Evolutionary conservation across 2,797 vertebrate genomes (phyloP).

Genomic region (Silurus aristotelis): DNA sequence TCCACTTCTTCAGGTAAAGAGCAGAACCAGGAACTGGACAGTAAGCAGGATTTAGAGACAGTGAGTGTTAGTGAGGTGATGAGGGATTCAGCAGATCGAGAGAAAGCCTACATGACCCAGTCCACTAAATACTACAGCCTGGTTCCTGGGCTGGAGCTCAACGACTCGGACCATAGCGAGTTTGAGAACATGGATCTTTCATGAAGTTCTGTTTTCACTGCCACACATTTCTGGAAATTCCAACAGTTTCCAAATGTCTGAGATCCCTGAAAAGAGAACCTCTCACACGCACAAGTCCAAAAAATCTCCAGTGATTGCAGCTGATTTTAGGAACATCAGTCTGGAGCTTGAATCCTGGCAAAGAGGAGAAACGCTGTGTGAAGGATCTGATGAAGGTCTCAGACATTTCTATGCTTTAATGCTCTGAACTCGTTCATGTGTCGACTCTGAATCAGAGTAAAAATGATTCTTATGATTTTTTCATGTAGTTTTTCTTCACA

Average conservation of each 20-base stretch:
- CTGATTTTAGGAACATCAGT: background rate
- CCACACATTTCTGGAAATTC: background rate
- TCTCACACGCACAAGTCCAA: background rate
- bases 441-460: background rate
- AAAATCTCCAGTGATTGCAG: background rate
- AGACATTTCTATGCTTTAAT: background rate
- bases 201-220: constrained; percentile 58
- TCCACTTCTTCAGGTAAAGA: constrained; percentile 56
- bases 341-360: background rate
- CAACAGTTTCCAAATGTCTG: background rate
- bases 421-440: background rate
- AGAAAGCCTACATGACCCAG: constrained; percentile 87
- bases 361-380: background rate
- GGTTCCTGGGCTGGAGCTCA: constrained; percentile 84
- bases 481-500: background rate
- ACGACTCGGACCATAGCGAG: constrained; percentile 87
- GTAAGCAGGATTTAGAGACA: constrained; percentile 74
- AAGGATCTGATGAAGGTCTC: background rate
- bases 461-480: constrained; percentile 1
- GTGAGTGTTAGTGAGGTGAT: constrained; percentile 86
- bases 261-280: background rate
- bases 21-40: constrained; percentile 59
- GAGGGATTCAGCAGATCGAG: constrained; percentile 84
- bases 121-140: constrained; percentile 88
- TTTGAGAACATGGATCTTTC: constrained; percentile 82